phyloP scores from a whole-genome alignment of 2,888 invertebrate genomes.

The Congeria kusceri region DNA sequence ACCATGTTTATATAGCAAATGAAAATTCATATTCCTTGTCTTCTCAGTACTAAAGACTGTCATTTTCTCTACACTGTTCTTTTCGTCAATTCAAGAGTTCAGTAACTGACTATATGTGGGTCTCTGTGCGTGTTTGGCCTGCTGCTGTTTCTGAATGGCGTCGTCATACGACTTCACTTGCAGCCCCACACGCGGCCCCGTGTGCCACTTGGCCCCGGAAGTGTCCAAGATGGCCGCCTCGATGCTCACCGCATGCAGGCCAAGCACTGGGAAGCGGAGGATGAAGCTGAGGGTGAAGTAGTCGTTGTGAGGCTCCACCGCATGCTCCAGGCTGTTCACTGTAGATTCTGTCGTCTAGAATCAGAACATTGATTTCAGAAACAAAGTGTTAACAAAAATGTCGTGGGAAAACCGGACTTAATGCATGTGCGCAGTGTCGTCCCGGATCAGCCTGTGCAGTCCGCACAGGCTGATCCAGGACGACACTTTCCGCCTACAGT shows the following conservation, averaged over 20 bases:
- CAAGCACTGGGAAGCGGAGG: slow-evolving; percentile 88
- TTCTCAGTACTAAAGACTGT: too few species aligned
- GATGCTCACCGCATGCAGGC: slow-evolving; percentile 91
- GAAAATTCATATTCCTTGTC: too few species aligned
- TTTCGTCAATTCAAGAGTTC: too few species aligned
- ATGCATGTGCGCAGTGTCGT: too few species aligned
- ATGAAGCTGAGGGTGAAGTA: slow-evolving; percentile 97
- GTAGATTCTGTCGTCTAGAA: slow-evolving; percentile 76
- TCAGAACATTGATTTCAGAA: background rate
- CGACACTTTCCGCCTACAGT: too few species aligned
- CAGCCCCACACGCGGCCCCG: slow-evolving; percentile 92
- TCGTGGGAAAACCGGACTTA: too few species aligned
- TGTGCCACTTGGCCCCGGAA: slow-evolving; percentile 94
- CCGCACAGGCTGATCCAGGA: too few species aligned
- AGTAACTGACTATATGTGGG: slow-evolving; percentile 50
- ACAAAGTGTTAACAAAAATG: too few species aligned
- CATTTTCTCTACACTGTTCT: too few species aligned
- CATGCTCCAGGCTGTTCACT: slow-evolving; percentile 89
- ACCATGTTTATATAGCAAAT: too few species aligned
- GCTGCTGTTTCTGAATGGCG: slow-evolving; percentile 75
- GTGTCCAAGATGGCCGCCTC: slow-evolving; percentile 93
- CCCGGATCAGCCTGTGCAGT: too few species aligned
- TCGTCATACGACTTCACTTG: slow-evolving; percentile 92
- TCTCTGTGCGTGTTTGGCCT: slow-evolving; percentile 46
- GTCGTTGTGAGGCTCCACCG: slow-evolving; percentile 95